These are phyloP conservation scores for Chironomus riparius DNA, from an alignment of 2,888 invertebrate genomes.

Conservation along the genomic window DNA sequence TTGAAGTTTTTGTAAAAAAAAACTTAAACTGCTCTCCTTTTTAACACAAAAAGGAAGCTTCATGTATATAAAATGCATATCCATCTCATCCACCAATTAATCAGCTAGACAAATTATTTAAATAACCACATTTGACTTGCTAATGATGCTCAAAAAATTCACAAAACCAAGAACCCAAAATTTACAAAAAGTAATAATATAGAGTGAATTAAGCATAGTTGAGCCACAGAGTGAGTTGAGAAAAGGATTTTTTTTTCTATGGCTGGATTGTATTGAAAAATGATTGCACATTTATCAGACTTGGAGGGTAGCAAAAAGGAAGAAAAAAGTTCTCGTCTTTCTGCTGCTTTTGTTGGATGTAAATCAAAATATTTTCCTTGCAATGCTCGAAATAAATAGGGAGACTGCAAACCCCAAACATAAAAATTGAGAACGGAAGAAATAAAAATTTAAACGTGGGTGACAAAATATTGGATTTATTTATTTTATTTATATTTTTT, in stretches of 20 bases:
- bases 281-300: constrained; percentile 22
- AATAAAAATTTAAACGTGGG: not conserved
- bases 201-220: not conserved
- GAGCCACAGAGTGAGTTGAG: not conserved
- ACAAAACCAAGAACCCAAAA: no score
- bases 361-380: not conserved
- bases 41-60: no score
- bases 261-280: constrained; percentile 1
- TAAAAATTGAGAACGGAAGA: not conserved
- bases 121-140: no score
- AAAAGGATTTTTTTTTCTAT: not conserved
- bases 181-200: no score
- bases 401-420: not conserved
- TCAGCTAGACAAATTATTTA: no score
- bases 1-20: no score
- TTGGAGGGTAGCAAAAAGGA: not conserved
- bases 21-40: no score
- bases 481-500: not conserved
- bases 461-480: constrained; percentile 10
- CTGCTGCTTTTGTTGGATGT: no score
- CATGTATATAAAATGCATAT: no score
- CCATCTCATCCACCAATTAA: no score
- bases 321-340: not conserved
- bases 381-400: not conserved
- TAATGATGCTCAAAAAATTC: no score